Percentiles rank a stretch among this genome's conserved stretches.
phyloP scores from a whole-genome alignment of 2,888 invertebrate genomes.

The Saturnia pavonia region DNA sequence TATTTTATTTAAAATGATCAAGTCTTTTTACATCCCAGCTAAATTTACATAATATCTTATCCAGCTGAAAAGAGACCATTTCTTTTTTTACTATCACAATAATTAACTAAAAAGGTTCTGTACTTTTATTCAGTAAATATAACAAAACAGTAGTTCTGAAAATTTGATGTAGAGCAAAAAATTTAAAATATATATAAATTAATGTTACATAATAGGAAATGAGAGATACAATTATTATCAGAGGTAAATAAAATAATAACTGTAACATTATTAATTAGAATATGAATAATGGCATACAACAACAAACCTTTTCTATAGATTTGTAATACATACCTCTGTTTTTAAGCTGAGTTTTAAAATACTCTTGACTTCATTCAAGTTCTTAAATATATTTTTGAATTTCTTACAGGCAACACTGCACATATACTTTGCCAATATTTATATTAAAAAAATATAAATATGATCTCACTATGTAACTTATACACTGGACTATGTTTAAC shows the following conservation, averaged over 20 bases:
- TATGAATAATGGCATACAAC: constrained; percentile 2
- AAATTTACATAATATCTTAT: neutral
- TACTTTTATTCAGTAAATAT: neutral
- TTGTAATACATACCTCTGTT: constrained; percentile 3
- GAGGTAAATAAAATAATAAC: constrained; percentile 26
- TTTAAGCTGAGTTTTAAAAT: constrained; percentile 15
- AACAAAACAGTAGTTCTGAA: neutral
- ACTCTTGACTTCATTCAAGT: constrained; percentile 23
- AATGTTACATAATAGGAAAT: neutral
- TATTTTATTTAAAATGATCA: neutral
- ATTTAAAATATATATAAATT: neutral
- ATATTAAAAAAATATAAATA: constrained; percentile 45
- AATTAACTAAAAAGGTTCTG: neutral
- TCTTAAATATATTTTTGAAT: constrained; percentile 32
- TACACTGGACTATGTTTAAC: constrained; percentile 39
- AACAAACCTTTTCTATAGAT: neutral
- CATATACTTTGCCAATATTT: constrained; percentile 39
- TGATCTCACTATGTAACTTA: constrained; percentile 45
- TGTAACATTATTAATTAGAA: constrained; percentile 22
- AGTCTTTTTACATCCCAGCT: neutral
- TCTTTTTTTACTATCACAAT: neutral
- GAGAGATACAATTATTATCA: constrained; percentile 16
- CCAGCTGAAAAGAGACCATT: neutral
- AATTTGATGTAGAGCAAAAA: neutral
- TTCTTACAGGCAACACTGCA: constrained; percentile 39